Evolutionary conservation across 2,888 invertebrate species (phyloP).

Genomic region (Uloborus plumipes): DNA sequence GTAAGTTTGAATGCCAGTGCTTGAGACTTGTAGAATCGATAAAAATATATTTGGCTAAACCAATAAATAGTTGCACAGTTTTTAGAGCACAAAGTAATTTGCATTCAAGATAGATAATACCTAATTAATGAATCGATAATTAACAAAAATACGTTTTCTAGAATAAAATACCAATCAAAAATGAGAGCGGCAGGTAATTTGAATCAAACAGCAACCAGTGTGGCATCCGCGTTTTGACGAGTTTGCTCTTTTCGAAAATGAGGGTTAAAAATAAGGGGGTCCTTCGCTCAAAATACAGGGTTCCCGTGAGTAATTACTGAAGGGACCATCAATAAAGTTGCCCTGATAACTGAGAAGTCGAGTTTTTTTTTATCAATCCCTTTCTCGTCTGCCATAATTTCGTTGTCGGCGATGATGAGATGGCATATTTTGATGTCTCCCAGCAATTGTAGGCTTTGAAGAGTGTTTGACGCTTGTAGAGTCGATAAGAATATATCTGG

Average conservation of each 20-base stretch:
- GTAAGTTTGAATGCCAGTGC: too few relatives aligned
- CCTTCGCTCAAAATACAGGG: constrained; percentile 40
- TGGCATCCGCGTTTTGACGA: neutral
- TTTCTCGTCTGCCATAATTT: constrained; percentile 40
- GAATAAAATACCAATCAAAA: neutral
- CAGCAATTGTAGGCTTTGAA: constrained; percentile 10
- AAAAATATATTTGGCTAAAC: too few relatives aligned
- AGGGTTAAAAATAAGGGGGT: constrained; percentile 44
- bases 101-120: too few relatives aligned
- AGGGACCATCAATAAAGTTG: constrained; percentile 48
- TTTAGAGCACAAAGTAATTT: too few relatives aligned
- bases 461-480: too few relatives aligned
- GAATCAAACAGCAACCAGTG: neutral
- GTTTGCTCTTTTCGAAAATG: constrained; percentile 4
- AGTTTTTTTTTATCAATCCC: constrained; percentile 47
- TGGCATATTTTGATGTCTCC: constrained; percentile 21
- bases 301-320: constrained; percentile 38
- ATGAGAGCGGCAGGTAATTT: neutral
- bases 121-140: too few relatives aligned
- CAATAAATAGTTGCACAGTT: too few relatives aligned
- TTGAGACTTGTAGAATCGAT: too few relatives aligned
- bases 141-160: too few relatives aligned
- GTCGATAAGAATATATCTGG: too few relatives aligned
- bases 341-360: constrained; percentile 24
- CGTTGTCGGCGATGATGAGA: constrained; percentile 12